phyloP scores from a whole-genome alignment of 2,113 vertebrate species.

The Elephas maximus region DNA sequence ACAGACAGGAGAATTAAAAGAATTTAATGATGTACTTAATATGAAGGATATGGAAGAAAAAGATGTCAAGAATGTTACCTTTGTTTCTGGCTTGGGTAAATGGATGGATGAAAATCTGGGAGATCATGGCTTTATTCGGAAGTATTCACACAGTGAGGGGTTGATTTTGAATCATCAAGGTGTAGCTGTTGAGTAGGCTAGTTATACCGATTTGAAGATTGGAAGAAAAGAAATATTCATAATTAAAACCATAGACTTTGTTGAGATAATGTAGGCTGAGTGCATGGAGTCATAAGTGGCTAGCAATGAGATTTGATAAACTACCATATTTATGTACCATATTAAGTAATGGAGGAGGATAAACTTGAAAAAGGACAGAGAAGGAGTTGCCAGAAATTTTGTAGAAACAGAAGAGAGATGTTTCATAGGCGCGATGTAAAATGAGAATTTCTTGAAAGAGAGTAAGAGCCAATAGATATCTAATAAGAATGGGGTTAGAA shows the following conservation, averaged over 20 bases:
- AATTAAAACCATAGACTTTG: not conserved
- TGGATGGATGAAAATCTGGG: not conserved
- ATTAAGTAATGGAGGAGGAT: not conserved
- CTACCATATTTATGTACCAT: not conserved
- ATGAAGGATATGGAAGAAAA: not conserved
- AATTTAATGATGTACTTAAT: not conserved
- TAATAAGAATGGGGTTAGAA: not conserved
- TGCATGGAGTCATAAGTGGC: not conserved
- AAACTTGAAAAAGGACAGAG: not conserved
- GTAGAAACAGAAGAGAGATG: not conserved
- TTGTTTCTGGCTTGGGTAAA: not conserved
- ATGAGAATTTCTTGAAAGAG: not conserved
- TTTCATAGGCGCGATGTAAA: not conserved
- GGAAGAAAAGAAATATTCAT: not conserved
- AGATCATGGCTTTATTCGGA: not conserved
- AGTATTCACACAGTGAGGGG: not conserved
- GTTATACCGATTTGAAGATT: not conserved
- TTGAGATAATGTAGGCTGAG: not conserved
- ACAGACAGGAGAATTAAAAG: not conserved
- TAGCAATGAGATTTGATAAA: not conserved
- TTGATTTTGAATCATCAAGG: not conserved
- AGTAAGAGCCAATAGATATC: not conserved
- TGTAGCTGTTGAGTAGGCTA: not conserved
- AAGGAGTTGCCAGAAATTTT: not conserved
- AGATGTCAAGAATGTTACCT: not conserved